Evolutionary conservation across 2,888 invertebrate genomes (phyloP).

Genomic region (Chironomus riparius): DNA sequence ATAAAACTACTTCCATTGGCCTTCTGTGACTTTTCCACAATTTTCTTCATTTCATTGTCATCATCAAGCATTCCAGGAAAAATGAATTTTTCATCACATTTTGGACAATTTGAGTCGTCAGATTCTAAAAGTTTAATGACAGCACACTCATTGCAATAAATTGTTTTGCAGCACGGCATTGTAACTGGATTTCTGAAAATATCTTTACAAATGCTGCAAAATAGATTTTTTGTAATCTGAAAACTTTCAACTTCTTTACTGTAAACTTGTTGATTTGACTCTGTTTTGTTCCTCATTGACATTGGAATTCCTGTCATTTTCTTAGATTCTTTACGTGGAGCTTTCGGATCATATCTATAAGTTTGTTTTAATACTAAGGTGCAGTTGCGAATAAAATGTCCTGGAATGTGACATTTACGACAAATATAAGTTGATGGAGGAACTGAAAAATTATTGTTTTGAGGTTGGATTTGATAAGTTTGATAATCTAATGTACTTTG

Average conservation of each 20-base stretch:
- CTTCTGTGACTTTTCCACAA: background rate
- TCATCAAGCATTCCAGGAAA: background rate
- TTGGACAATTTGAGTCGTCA: slow-evolving; percentile 83
- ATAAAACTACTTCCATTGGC: too few species aligned
- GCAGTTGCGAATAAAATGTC: slow-evolving; percentile 97
- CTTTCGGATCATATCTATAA: background rate
- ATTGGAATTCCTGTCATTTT: slow-evolving; percentile 95
- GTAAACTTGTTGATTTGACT: slow-evolving; percentile 43
- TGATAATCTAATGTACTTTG: slow-evolving; percentile 96
- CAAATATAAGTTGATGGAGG: slow-evolving; percentile 88
- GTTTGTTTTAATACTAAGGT: slow-evolving; percentile 42
- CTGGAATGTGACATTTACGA: slow-evolving; percentile 86
- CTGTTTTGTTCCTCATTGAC: slow-evolving; percentile 69
- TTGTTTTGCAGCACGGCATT: slow-evolving; percentile 96
- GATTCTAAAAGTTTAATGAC: slow-evolving; percentile 80
- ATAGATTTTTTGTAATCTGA: slow-evolving; percentile 80
- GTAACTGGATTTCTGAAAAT: slow-evolving; percentile 91
- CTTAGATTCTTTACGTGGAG: slow-evolving; percentile 53
- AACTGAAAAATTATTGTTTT: slow-evolving; percentile 79
- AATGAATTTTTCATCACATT: background rate
- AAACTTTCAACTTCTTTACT: slow-evolving; percentile 34
- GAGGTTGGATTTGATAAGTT: slow-evolving; percentile 76
- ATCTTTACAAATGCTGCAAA: slow-evolving; percentile 88
- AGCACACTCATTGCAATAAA: slow-evolving; percentile 97
- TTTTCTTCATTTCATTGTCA: background rate